These are phyloP conservation scores for Drosophila helvetica DNA, from an alignment of 2,888 invertebrate genomes.

Conservation along the genomic window DNA sequence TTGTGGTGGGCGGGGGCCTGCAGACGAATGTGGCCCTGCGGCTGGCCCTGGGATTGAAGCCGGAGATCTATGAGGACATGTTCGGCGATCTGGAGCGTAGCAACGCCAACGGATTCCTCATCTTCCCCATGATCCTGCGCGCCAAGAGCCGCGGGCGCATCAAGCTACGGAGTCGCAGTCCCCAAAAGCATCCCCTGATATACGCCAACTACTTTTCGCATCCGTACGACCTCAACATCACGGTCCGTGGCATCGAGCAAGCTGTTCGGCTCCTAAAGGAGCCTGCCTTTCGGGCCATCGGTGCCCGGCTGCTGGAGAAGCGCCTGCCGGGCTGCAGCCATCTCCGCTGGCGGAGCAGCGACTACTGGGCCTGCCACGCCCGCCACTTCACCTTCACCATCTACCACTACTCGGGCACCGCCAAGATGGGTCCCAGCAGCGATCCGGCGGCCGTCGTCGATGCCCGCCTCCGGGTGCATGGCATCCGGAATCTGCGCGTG, in stretches of 20 bases:
- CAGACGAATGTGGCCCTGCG: slow-evolving; percentile 78
- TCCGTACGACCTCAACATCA: slow-evolving; percentile 86
- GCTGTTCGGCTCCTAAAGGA: slow-evolving; percentile 84
- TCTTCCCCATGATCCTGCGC: slow-evolving; percentile 87
- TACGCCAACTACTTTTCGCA: slow-evolving; percentile 88
- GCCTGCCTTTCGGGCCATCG: slow-evolving; percentile 85
- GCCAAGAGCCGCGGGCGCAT: slow-evolving; percentile 88
- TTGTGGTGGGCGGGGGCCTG: slow-evolving; percentile 85
- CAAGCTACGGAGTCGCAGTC: slow-evolving; percentile 86
- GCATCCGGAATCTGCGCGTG: slow-evolving; percentile 85
- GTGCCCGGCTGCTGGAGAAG: slow-evolving; percentile 84
- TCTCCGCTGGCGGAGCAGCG: slow-evolving; percentile 84
- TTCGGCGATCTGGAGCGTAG: slow-evolving; percentile 80
- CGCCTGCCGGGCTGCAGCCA: slow-evolving; percentile 86
- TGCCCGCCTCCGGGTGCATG: slow-evolving; percentile 85
- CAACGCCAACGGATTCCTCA: slow-evolving; percentile 84
- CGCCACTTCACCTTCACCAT: slow-evolving; percentile 87
- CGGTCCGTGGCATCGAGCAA: slow-evolving; percentile 86
- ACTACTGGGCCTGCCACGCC: slow-evolving; percentile 88
- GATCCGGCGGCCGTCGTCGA: slow-evolving; percentile 88
- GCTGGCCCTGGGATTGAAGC: slow-evolving; percentile 83
- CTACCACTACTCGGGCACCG: slow-evolving; percentile 87
- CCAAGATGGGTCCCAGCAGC: slow-evolving; percentile 87
- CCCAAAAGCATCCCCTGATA: slow-evolving; percentile 87
- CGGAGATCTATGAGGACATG: slow-evolving; percentile 83